Evolutionary conservation across 2,888 invertebrate genomes (phyloP), one percentile per base, ranked within the genome.

Genomic region (Penaeus monodon): DNA sequence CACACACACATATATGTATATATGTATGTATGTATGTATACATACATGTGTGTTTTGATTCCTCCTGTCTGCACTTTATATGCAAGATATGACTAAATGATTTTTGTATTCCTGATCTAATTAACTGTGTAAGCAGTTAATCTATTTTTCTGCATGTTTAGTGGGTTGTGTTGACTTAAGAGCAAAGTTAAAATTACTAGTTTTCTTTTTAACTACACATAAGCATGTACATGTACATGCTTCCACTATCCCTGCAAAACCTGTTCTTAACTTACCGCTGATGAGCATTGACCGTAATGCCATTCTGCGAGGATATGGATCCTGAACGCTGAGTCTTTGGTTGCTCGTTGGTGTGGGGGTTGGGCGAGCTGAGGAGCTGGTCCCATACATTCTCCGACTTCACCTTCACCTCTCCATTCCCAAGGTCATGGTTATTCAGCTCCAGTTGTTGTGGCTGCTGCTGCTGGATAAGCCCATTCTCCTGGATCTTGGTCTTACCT

Each of bases 401-500:
- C 8, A 89, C 86, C 68, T 64, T 76, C n/a, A 86, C 66, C 38
- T 86, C 85, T n/a, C 65, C 73, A 64, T 74, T 88, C 66, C 83
- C 86, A 73, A 82, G 88, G 68, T 83, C 88, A 63, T 88, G 84
- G 83, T 90, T 90, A 74, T 90, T 89, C 68, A 86, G 85, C 86
- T 82, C 84, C 91, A 91, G 33, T 91, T 91, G 88, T 92, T 91
- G 92, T 91, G 29, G 92, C 92, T 93, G 93, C 90, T 93, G 90
- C 81, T n/a, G 33, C 44, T 38, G 33, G 44, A 73, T 33, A 22
- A 38, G 22, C 20, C 84, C 79, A 77, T 78, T 84, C 49, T 84
- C 84, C 12, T 49, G 82, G 27, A 70, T 57, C 73, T 70, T 82
- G 49, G 24, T 22, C 44, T 82, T 82, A 24, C 49, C n/a, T 44